phyloP scores from a whole-genome alignment of 2,797 vertebrate species.

The Cirrhinus molitorella region DNA sequence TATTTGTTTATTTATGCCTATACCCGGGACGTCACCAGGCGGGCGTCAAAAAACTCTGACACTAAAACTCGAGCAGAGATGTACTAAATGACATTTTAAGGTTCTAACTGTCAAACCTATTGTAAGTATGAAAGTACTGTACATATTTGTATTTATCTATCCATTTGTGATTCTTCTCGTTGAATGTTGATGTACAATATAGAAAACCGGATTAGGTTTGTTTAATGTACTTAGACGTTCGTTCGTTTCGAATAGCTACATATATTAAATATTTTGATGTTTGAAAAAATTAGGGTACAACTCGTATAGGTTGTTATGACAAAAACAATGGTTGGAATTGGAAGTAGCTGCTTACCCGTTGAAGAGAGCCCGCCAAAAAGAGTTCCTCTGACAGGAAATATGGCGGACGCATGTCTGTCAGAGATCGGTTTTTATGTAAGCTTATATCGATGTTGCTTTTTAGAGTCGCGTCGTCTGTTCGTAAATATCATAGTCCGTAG shows the following conservation, averaged over 20 bases:
- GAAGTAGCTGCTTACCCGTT: conserved; percentile 14
- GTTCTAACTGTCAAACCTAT: conserved; percentile 52
- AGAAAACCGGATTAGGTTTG: conserved; percentile 56
- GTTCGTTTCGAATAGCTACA: conserved; percentile 35
- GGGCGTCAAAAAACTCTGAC: background rate
- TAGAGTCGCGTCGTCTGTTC: conserved; percentile 54
- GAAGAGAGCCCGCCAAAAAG: conserved; percentile 35
- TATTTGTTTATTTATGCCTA: conserved; percentile 50
- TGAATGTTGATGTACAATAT: conserved; percentile 80
- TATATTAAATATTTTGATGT: conserved; percentile 54
- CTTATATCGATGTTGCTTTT: conserved; percentile 64
- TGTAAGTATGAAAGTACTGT: conserved; percentile 82
- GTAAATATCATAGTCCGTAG: conserved; percentile 57
- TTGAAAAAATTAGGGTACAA: conserved; percentile 41
- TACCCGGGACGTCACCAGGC: conserved; percentile 7
- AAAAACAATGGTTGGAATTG: background rate
- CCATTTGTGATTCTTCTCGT: conserved; percentile 69
- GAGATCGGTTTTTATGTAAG: conserved; percentile 73
- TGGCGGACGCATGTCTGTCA: conserved; percentile 35
- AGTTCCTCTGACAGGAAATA: conserved; percentile 31
- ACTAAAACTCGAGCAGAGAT: background rate
- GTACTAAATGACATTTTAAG: conserved; percentile 46
- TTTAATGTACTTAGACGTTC: conserved; percentile 54
- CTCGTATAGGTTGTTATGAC: conserved; percentile 5
- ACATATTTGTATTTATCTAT: conserved; percentile 67